Conservation (phyloP, 2,888 invertebrate species). For the Crematogaster levior region DNA sequence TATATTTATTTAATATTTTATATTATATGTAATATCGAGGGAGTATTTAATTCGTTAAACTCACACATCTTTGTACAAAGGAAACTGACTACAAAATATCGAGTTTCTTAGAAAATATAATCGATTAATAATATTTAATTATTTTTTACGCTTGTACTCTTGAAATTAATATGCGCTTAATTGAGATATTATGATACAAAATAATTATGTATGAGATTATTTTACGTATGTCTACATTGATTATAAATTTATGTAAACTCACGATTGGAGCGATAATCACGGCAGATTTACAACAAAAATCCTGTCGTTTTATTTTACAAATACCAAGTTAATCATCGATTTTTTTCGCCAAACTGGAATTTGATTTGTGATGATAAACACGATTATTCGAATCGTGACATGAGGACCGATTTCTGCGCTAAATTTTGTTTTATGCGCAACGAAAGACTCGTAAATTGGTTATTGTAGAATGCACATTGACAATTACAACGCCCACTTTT, state of each 20-base stretch:
- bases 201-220: not conserved
- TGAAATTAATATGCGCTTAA: not conserved
- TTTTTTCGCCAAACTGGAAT: not conserved
- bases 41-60: not conserved
- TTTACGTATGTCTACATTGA: not conserved
- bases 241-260: not conserved
- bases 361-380: not conserved
- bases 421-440: not conserved
- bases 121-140: not conserved
- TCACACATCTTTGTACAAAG: not conserved
- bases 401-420: not conserved
- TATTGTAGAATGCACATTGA: not conserved
- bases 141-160: not conserved
- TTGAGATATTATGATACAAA: not conserved
- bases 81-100: not conserved
- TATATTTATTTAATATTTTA: not conserved
- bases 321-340: not conserved
- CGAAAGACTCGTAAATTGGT: conserved; percentile 5
- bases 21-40: not conserved
- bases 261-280: not conserved
- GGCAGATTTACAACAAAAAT: not conserved
- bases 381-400: not conserved
- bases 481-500: conserved; percentile 27
- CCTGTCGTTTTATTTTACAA: not conserved
- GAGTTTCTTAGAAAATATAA: not conserved